A percentile compares a stretch with the other conserved stretches of the same genome.
phyloP scores from a whole-genome alignment of 1,140 invertebrate species.

The Hycleus phaleratus region DNA sequence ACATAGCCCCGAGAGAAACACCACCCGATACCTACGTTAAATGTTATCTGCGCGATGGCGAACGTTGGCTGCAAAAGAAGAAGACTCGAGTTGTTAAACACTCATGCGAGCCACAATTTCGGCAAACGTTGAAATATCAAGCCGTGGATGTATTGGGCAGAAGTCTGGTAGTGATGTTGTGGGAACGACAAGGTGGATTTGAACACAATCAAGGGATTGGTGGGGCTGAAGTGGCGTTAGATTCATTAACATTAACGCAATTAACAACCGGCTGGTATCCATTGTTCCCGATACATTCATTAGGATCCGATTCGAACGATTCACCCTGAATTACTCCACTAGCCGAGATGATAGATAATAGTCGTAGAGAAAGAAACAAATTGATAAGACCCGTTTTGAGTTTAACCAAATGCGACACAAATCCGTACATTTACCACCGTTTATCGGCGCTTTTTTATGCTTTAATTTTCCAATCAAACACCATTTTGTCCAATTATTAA shows the following conservation, averaged over 20 bases:
- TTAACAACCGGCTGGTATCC: conserved; percentile 83
- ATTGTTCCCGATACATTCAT: conserved; percentile 70
- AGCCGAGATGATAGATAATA: no score
- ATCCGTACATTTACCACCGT: no score
- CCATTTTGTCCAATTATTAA: no score
- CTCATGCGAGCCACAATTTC: conserved; percentile 72
- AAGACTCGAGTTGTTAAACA: conserved; percentile 74
- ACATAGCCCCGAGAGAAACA: conserved; percentile 45
- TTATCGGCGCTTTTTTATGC: no score
- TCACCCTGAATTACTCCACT: conserved; percentile 51
- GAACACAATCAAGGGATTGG: conserved; percentile 83
- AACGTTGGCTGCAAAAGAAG: conserved; percentile 79
- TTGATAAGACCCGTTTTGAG: no score
- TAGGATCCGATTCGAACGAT: conserved; percentile 61
- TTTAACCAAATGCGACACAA: no score
- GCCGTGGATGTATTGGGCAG: conserved; percentile 78
- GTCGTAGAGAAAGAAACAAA: no score
- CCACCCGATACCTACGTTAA: conserved; percentile 86
- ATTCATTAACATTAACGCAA: conserved; percentile 67
- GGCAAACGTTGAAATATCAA: conserved; percentile 81
- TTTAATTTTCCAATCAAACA: no score
- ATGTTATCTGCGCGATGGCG: conserved; percentile 82
- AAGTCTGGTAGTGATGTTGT: conserved; percentile 79
- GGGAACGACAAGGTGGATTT: conserved; percentile 78
- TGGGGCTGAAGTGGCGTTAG: conserved; percentile 73